Conservation (phyloP, 1,140 invertebrate genomes). For the Teleogryllus occipitalis region DNA sequence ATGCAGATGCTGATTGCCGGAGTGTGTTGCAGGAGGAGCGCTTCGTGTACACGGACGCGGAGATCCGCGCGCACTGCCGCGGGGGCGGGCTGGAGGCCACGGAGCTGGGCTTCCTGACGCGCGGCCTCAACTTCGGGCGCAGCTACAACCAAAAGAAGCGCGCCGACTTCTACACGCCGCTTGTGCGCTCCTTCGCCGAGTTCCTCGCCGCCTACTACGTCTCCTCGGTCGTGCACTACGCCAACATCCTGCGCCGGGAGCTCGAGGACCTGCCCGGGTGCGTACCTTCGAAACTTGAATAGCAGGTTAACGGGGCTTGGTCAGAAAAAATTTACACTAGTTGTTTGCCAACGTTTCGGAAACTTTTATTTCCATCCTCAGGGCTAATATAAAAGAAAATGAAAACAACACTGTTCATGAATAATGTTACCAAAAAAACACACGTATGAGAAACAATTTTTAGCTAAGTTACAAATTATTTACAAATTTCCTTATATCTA, state of each 20-base stretch:
- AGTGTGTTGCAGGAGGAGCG: conserved; percentile 32
- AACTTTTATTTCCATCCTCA: no score
- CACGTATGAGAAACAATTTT: no score
- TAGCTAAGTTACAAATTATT: no score
- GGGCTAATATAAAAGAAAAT: no score
- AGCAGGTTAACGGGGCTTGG: no score
- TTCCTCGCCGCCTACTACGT: conserved; percentile 48
- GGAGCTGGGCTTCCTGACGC: conserved; percentile 39
- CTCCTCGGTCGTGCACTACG: conserved; percentile 42
- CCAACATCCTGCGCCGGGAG: conserved; percentile 42
- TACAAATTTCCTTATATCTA: no score
- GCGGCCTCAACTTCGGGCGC: conserved; percentile 35
- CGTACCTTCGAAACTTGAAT: no score
- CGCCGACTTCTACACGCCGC: conserved; percentile 38
- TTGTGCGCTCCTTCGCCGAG: conserved; percentile 42
- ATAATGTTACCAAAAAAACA: no score
- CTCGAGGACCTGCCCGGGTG: conserved; percentile 40
- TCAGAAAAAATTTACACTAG: no score
- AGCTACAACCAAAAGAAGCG: conserved; percentile 31
- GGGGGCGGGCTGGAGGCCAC: conserved; percentile 33
- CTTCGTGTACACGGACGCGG: conserved; percentile 39
- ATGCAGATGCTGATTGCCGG: no score
- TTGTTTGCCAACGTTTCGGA: no score
- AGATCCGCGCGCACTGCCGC: conserved; percentile 34
- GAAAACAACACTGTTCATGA: no score